A percentile compares a stretch with the other conserved stretches of the same genome.
These are phyloP conservation scores for Coecobrya sp. DNA, from an alignment of 2,888 invertebrate species.

Conservation along the genomic window DNA sequence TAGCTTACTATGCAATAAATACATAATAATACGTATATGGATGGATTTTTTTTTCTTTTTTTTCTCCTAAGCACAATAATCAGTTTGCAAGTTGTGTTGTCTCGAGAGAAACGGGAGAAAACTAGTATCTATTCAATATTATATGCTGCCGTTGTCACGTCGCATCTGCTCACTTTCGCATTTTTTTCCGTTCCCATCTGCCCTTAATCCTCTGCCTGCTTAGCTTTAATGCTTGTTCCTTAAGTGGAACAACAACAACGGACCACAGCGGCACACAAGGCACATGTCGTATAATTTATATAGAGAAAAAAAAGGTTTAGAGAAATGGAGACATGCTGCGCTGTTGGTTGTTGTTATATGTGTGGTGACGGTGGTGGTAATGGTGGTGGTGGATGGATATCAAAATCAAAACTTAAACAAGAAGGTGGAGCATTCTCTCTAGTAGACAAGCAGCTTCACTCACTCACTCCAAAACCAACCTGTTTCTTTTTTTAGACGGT, in stretches of 20 bases:
- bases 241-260: constrained; percentile 21
- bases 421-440: not conserved
- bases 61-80: not conserved
- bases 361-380: not conserved
- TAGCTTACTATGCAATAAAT: not conserved
- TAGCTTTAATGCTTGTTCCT: not conserved
- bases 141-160: constrained; percentile 23
- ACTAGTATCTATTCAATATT: not conserved
- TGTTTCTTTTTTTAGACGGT: not conserved
- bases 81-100: not conserved
- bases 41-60: not conserved
- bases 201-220: constrained; percentile 8
- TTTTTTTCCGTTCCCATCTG: not conserved
- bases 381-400: constrained; percentile 10
- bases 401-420: constrained; percentile 38
- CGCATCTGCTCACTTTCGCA: constrained; percentile 49
- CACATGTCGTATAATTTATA: not conserved
- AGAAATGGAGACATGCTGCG: not conserved
- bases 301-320: not conserved
- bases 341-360: no score
- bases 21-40: not conserved
- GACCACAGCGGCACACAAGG: not conserved
- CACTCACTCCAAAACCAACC: not conserved
- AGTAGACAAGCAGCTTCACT: not conserved
- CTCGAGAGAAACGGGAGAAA: not conserved